Base-by-base conservation (phyloP, 2,888 invertebrate genomes). In the Agyllia agylla region DNA sequence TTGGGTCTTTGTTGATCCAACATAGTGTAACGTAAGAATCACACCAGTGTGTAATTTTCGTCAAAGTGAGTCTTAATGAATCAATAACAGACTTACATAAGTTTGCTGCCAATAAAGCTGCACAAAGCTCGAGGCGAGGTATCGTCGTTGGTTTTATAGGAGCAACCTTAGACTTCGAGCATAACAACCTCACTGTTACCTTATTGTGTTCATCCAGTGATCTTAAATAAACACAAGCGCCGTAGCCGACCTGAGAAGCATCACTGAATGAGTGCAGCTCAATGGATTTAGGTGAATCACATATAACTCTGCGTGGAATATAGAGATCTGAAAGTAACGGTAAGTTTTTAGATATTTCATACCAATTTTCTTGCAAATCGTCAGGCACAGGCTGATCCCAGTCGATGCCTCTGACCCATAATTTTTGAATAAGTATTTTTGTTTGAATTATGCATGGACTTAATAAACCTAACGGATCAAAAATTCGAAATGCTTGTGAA, bases 51-150 rank as follows among this genome's bases (percentile, higher is more conserved):
- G 27, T 70, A 70, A 70, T 70, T 11, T 17, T 73, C 3, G 13
- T 73, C 30, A 30, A 17, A 13, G 13, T 73, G 27, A 30, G 73
- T 30, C 73, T 64, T 33, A 90, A 33, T 20, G 88, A 64, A 27
- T 86, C 79, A 1, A 85, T 24, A 9, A 88, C 87, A 9, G 80
- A 15, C 9, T 81, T 85, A 4, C 49, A 70, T 20, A 88, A 31
- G 9, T 84, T 86, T 75, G 86, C 82, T 15, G 86, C 84, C 3
- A 91, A 49, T 75, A 87, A 15, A 24, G 85, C 73, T 11, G 73
- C 83, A 33, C 35, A 83, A 6, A 84, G 30, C 20, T 84, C 83
- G 42, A 84, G 73, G 0, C 83, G 83, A n/a, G 83, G 83, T 27
- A 84, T 75, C 2, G 83, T 84, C 13, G 73, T 75, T n/a, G 83